A percentile compares a stretch with the other conserved stretches of the same genome.
Evolutionary conservation across 2,888 invertebrate species (phyloP).

Genomic region (Polietes domitor): DNA sequence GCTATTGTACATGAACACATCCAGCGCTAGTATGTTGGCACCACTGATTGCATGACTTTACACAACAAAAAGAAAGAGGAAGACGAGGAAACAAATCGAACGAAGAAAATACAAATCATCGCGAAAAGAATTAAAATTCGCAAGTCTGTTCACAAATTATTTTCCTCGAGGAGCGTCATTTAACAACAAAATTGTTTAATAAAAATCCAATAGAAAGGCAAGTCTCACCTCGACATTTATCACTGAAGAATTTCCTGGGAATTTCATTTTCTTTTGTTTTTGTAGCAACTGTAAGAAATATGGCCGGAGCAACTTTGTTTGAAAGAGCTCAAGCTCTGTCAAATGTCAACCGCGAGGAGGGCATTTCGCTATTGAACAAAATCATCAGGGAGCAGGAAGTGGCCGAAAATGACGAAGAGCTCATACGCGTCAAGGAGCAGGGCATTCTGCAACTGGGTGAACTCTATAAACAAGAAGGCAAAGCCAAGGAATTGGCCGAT

Average conservation of each 20-base stretch:
- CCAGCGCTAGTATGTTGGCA: constrained; percentile 69
- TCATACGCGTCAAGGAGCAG: constrained; percentile 95
- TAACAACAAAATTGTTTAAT: constrained; percentile 50
- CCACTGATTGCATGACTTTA: constrained; percentile 78
- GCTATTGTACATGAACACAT: too few species aligned
- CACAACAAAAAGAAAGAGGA: constrained; percentile 68
- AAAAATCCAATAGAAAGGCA: background rate
- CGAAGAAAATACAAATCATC: constrained; percentile 68
- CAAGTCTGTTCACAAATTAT: constrained; percentile 7
- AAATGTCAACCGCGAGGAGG: constrained; percentile 88
- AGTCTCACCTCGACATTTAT: background rate
- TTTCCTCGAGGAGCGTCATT: constrained; percentile 11
- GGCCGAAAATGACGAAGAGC: constrained; percentile 93
- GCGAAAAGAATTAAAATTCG: constrained; percentile 60
- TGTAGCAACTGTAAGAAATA: constrained; percentile 80
- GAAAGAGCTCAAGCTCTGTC: constrained; percentile 91
- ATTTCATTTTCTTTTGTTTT: constrained; percentile 23
- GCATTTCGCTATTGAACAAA: constrained; percentile 88
- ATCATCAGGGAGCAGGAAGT: constrained; percentile 89
- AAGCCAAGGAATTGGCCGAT: constrained; percentile 94
- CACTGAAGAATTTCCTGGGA: background rate
- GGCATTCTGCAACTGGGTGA: constrained; percentile 96
- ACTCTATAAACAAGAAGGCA: constrained; percentile 95
- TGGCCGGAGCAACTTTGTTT: constrained; percentile 95
- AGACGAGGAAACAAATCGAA: constrained; percentile 70